These are phyloP conservation scores for Moxostoma hubbsi DNA, from an alignment of 2,797 vertebrate species.

Conservation along the genomic window DNA sequence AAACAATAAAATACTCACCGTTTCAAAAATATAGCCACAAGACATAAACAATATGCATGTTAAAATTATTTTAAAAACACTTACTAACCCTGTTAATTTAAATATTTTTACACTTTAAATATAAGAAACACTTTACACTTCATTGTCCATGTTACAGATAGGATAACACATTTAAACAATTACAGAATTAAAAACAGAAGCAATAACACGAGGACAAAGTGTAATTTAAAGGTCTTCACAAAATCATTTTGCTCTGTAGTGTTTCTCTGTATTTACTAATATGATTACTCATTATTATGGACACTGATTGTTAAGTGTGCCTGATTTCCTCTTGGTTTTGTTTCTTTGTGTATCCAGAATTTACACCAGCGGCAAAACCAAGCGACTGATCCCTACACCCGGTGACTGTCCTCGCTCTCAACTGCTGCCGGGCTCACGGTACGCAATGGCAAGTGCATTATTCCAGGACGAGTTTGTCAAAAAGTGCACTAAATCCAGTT, in stretches of 20 bases:
- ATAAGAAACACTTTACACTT: neutral
- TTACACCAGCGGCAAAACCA: conserved; percentile 97
- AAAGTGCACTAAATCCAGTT: conserved; percentile 98
- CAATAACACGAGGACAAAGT: no score
- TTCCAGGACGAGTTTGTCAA: conserved; percentile 99
- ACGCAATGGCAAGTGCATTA: conserved; percentile 95
- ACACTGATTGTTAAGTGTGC: neutral
- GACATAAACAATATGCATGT: no score
- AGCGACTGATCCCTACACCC: conserved; percentile 94
- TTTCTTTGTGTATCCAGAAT: conserved; percentile 81
- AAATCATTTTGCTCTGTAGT: neutral
- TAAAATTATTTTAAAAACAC: no score
- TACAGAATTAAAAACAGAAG: neutral
- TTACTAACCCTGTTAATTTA: no score
- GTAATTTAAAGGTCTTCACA: neutral
- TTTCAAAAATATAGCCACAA: no score
- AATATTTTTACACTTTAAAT: no score
- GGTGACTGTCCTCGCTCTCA: conserved; percentile 96
- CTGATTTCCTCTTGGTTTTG: neutral
- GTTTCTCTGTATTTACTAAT: no score
- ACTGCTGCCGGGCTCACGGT: conserved; percentile 93
- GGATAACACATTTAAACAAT: neutral
- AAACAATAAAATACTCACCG: no score
- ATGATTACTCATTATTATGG: no score
- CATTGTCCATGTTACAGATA: neutral